Conservation (phyloP, 2,888 invertebrate species). For the Gymnoscelis rufifasciata region DNA sequence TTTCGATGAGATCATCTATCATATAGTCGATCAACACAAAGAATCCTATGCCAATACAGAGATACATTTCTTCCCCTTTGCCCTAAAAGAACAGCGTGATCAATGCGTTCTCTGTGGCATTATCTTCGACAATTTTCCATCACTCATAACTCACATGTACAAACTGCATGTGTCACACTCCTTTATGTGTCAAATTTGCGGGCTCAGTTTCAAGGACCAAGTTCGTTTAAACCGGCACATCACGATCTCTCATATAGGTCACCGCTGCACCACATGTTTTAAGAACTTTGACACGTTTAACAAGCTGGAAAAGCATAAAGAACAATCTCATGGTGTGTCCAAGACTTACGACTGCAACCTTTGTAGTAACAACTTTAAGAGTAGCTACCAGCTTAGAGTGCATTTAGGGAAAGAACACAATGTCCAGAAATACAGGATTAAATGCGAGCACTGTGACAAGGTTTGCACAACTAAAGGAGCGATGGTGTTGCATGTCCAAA, state of each 20-base stretch:
- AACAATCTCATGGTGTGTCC: conserved; percentile 44
- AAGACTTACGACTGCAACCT: conserved; percentile 45
- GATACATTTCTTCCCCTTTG: conserved; percentile 54
- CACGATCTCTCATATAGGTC: conserved; percentile 43
- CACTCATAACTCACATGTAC: conserved; percentile 57
- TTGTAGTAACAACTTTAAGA: conserved; percentile 47
- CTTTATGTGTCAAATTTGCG: conserved; percentile 59
- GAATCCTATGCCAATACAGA: conserved; percentile 40
- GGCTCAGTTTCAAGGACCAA: conserved; percentile 49
- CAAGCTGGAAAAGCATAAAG: conserved; percentile 50
- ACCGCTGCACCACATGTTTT: conserved; percentile 54
- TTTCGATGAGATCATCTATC: conserved; percentile 46
- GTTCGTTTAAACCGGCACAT: conserved; percentile 53
- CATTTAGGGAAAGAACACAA: conserved; percentile 64
- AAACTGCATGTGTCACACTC: conserved; percentile 51
- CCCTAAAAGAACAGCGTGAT: conserved; percentile 35
- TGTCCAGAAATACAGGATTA: conserved; percentile 54
- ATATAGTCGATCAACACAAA: conserved; percentile 41
- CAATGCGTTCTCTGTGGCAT: conserved; percentile 46
- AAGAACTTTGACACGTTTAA: conserved; percentile 58
- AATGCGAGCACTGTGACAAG: conserved; percentile 65
- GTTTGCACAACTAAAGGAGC: conserved; percentile 72
- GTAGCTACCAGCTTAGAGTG: conserved; percentile 52
- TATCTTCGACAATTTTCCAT: conserved; percentile 50
- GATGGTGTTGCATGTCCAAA: conserved; percentile 71